These are phyloP conservation scores for Pentalonia nigronervosa DNA, from an alignment of 1,140 invertebrate genomes.

Conservation along the genomic window DNA sequence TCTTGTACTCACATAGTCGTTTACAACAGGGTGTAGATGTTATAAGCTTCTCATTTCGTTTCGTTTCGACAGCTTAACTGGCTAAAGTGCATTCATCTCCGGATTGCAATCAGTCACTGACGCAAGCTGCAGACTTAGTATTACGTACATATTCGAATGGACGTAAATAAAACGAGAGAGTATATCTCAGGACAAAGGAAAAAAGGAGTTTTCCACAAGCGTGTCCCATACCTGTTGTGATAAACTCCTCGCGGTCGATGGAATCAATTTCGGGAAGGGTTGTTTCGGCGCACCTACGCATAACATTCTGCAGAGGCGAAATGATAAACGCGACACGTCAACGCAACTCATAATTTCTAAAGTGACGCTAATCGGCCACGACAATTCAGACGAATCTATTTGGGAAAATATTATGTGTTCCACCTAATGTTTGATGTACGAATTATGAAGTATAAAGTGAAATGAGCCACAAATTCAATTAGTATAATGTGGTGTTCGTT, in stretches of 20 bases:
- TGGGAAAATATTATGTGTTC: background rate
- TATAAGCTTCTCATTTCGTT: background rate
- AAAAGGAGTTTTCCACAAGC: background rate
- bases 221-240: background rate
- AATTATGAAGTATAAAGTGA: too few relatives aligned
- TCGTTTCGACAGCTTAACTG: background rate
- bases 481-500: background rate
- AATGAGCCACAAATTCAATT: too few relatives aligned
- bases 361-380: background rate
- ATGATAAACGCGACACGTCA: background rate
- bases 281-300: background rate
- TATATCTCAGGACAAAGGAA: background rate
- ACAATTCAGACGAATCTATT: background rate
- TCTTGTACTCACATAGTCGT: background rate
- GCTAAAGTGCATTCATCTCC: background rate
- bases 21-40: background rate
- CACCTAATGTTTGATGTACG: too few relatives aligned
- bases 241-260: background rate
- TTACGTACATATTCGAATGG: too few relatives aligned
- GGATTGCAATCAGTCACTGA: background rate
- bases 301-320: background rate
- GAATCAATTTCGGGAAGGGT: background rate
- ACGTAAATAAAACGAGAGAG: background rate
- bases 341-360: background rate
- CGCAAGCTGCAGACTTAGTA: background rate